These are phyloP conservation scores for Lagopus muta DNA, from an alignment of 2,113 vertebrate genomes.

Conservation along the genomic window DNA sequence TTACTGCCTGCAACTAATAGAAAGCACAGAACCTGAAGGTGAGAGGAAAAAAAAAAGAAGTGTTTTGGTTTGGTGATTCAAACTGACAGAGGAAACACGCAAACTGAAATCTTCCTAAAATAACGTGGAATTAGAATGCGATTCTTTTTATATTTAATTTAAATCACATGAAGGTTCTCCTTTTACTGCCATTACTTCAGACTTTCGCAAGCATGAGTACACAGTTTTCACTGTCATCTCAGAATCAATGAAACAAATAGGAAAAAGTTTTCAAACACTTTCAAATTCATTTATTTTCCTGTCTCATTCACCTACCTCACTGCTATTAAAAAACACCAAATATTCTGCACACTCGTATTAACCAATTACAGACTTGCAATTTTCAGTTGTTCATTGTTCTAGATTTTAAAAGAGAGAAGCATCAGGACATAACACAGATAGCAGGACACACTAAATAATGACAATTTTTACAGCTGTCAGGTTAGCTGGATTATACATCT, in stretches of 20 bases:
- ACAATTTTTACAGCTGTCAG: not conserved
- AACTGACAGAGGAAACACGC: not conserved
- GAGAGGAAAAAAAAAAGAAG: not conserved
- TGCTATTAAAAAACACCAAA: not conserved
- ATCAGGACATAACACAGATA: not conserved
- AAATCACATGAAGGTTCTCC: slow-evolving; percentile 2
- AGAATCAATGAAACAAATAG: not conserved
- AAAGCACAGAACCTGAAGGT: not conserved
- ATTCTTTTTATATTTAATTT: slow-evolving; percentile 6
- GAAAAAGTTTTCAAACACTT: slow-evolving; percentile 10
- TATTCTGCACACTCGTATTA: not conserved
- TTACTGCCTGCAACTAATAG: not conserved
- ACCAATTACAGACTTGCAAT: not conserved
- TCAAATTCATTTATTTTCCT: not conserved
- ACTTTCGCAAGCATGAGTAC: not conserved
- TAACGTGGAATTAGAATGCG: not conserved
- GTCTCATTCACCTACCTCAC: not conserved
- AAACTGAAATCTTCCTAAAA: slow-evolving; percentile 43
- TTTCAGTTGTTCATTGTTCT: not conserved
- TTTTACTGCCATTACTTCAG: slow-evolving; percentile 6
- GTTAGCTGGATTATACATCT: not conserved
- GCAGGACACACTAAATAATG: not conserved
- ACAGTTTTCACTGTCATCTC: not conserved
- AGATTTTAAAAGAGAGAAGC: not conserved
- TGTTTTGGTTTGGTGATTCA: not conserved